These are phyloP conservation scores for Theretra japonica DNA, from an alignment of 2,888 invertebrate genomes.

Conservation along the genomic window DNA sequence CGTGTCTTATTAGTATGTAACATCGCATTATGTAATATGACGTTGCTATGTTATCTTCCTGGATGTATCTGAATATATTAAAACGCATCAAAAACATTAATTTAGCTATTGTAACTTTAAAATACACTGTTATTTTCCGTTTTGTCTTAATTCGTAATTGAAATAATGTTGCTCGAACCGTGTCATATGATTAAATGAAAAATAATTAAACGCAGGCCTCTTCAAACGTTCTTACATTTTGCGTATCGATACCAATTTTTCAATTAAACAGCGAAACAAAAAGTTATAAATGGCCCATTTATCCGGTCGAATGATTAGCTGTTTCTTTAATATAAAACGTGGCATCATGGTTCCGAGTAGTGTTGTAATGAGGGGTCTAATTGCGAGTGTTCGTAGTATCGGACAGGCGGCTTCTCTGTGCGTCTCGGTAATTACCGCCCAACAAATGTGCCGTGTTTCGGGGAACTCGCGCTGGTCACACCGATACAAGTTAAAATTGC, in stretches of 20 bases:
- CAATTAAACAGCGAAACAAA: constrained; percentile 16
- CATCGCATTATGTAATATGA: no score
- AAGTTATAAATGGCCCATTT: constrained; percentile 23
- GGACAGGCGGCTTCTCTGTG: constrained; percentile 56
- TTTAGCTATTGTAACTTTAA: no score
- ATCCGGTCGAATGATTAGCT: constrained; percentile 15
- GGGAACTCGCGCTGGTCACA: constrained; percentile 21
- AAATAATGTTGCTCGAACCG: no score
- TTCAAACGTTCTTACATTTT: neutral
- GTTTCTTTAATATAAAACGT: constrained; percentile 39
- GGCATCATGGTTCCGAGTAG: constrained; percentile 63
- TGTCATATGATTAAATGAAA: neutral
- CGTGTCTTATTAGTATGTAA: neutral
- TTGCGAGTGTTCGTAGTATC: constrained; percentile 67
- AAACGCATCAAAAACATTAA: neutral
- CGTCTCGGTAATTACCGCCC: constrained; percentile 57
- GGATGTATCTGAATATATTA: neutral
- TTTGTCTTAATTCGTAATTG: no score
- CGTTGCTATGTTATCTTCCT: neutral
- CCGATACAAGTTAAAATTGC: constrained; percentile 24
- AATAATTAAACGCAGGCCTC: neutral
- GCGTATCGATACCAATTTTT: constrained; percentile 14
- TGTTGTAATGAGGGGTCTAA: constrained; percentile 64
- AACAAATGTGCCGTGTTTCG: constrained; percentile 54
- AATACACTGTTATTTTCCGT: no score